These are phyloP conservation scores for Capricornis sumatraensis DNA, from an alignment of 2,113 vertebrate genomes.

Conservation along the genomic window DNA sequence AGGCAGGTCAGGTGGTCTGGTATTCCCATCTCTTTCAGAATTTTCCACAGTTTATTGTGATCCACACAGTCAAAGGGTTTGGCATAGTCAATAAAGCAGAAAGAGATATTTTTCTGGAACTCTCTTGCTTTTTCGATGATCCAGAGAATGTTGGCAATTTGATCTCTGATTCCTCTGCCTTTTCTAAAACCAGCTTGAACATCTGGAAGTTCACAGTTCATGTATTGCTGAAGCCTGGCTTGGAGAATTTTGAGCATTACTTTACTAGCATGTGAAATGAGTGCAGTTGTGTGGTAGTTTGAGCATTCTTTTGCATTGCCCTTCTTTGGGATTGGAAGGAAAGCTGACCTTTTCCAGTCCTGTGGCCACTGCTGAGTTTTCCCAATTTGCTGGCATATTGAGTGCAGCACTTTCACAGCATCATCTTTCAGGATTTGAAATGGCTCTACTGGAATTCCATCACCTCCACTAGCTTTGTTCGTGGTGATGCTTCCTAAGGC, in stretches of 20 bases:
- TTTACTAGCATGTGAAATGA: not conserved
- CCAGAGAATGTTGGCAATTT: not conserved
- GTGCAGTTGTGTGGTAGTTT: fast-evolving
- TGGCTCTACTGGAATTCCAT: no score
- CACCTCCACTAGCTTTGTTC: no score
- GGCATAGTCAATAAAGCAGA: not conserved
- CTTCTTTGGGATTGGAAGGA: no score
- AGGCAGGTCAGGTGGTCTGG: not conserved
- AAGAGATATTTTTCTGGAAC: not conserved
- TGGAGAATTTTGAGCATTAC: not conserved
- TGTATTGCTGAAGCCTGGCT: not conserved
- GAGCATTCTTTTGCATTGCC: not conserved
- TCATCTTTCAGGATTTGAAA: no score
- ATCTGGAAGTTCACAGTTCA: fast-evolving
- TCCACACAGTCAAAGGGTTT: not conserved
- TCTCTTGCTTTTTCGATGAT: fast-evolving
- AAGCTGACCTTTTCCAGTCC: no score
- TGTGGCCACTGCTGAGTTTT: no score
- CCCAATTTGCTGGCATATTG: no score
- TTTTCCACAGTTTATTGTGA: not conserved
- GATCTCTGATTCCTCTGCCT: not conserved
- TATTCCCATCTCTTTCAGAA: not conserved
- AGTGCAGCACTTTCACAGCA: no score
- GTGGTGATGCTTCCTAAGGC: no score
- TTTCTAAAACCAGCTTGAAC: not conserved